Conservation (phyloP, 2,113 vertebrate species). For the Xenotilapia leptura region DNA sequence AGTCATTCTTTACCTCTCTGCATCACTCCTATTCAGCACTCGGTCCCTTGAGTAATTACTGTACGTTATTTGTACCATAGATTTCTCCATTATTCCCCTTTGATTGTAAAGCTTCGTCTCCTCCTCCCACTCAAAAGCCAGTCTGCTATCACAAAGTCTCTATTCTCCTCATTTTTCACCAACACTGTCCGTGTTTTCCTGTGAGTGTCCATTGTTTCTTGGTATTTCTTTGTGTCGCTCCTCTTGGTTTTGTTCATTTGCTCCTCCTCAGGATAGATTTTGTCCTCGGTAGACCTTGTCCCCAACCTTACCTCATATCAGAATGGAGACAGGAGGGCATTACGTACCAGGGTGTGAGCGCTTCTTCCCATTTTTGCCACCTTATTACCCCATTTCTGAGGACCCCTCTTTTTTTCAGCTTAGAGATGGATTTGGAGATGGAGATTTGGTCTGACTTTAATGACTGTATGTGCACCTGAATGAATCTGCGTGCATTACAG, state of each 20-base stretch:
- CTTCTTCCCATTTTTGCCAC: background rate
- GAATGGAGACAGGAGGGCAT: background rate
- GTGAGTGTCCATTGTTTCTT: background rate
- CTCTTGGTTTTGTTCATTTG: background rate
- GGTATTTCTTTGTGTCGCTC: background rate
- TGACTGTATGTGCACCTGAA: background rate
- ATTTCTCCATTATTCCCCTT: constrained; percentile 32
- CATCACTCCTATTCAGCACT: constrained; percentile 13
- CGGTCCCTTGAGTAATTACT: constrained; percentile 38
- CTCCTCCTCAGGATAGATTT: background rate
- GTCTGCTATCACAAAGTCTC: background rate
- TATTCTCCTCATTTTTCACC: background rate
- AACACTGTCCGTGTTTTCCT: background rate
- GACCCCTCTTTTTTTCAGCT: background rate
- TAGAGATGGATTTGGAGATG: background rate
- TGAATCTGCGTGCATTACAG: constrained; percentile 4
- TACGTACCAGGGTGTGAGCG: background rate
- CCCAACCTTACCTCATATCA: background rate
- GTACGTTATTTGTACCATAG: background rate
- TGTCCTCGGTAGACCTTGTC: background rate
- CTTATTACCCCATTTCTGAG: background rate
- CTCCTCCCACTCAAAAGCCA: background rate
- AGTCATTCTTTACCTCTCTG: constrained; percentile 3
- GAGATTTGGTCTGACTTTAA: constrained; percentile 1
- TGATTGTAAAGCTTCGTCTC: constrained; percentile 4